Base-by-base conservation (phyloP, 2,113 vertebrate species). In the Paralichthys olivaceus region DNA sequence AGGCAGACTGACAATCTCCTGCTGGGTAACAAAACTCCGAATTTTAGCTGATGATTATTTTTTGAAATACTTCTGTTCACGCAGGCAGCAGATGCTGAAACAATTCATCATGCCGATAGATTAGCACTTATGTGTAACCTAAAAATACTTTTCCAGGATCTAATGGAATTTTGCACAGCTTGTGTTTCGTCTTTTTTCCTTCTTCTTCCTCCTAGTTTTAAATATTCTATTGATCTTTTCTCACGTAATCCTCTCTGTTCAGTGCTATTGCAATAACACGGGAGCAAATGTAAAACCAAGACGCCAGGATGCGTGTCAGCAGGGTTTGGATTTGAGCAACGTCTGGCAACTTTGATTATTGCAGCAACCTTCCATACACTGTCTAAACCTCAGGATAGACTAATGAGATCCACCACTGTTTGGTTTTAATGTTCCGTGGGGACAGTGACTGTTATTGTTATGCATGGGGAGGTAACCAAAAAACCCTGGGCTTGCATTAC, bases 1-100 rank as follows among this genome's bases (percentile, higher is more conserved):
- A 95, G 94, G 88, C 93, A 94, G 74, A 89, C 93, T 43, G 79
- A 94, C 22, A 87, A 79, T 65, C 84, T 98, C 63, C 86, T 96
- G 53, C 94, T 96, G 87, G 96, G 98, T 99, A 94, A 89, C 45
- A 77, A 74, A 47, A 68, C 15, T 17, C 12, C 19, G 25, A 13
- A 58, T 62, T 66, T 28, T 51, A 47, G 57, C 13, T 65, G 5
- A 47, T 67, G 20, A 47, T 69, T 76, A 19, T 71, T 80, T 68
- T 34, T 55, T 23, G 56, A 4, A 37, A 37, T 13, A 4, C 37
- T 13, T 40, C 37, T 51, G 4, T 15, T n/a, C 7, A 60, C 29
- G 57, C 53, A 57, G 51, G 68, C 11, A 69, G n/a, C 4, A 58
- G 23, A 37, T 23, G 17, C 60, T 17, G n/a, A 73, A 77, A 62